Evolutionary conservation across 1,140 invertebrate genomes (phyloP).

Genomic region (Vollenhovia emeryi): DNA sequence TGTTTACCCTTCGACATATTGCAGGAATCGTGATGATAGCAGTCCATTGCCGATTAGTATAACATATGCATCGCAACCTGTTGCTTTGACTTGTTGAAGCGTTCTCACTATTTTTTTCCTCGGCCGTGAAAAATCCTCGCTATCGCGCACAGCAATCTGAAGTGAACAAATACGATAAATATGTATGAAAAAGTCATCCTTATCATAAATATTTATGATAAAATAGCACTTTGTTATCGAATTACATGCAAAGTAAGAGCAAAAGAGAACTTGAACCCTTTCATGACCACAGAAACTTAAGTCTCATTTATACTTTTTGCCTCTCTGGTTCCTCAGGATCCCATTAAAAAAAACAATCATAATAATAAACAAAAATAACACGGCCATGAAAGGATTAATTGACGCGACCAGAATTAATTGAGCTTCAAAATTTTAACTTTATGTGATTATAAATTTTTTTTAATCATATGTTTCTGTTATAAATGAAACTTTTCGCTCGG

Average conservation of each 20-base stretch:
- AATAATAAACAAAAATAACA: too few species aligned
- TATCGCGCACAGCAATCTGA: constrained; percentile 87
- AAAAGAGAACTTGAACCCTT: too few species aligned
- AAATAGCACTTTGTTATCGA: background rate
- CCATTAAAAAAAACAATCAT: too few species aligned
- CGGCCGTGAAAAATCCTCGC: constrained; percentile 88
- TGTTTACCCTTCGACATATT: constrained; percentile 88
- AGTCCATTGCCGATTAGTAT: constrained; percentile 91
- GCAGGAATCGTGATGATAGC: constrained; percentile 88
- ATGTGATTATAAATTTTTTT: background rate
- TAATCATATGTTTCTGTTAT: background rate
- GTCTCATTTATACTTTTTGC: too few species aligned
- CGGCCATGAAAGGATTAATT: background rate
- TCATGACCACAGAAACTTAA: too few species aligned
- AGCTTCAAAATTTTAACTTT: background rate
- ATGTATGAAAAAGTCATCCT: too few species aligned
- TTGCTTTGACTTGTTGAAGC: constrained; percentile 86
- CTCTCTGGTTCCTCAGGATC: too few species aligned
- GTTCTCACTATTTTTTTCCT: constrained; percentile 85
- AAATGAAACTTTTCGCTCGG: background rate
- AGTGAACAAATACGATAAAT: constrained; percentile 56
- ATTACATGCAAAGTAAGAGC: background rate
- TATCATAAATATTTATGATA: background rate
- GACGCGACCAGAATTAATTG: background rate
- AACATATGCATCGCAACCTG: constrained; percentile 90